Conservation (phyloP, 2,888 invertebrate genomes). For the Belgica antarctica region DNA sequence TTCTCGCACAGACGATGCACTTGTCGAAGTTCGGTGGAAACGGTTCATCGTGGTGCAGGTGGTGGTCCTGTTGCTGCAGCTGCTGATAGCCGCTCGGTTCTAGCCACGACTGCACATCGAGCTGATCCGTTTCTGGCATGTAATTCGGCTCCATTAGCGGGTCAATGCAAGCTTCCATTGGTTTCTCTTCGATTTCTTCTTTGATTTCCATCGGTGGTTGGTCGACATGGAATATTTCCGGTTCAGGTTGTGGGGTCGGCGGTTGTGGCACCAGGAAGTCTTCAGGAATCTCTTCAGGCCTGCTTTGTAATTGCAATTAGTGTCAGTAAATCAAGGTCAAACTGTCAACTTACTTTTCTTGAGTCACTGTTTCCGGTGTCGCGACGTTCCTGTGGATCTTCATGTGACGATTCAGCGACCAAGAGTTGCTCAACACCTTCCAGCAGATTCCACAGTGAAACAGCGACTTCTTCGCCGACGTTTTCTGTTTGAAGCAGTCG, state of each 20-base stretch:
- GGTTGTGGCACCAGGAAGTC: neutral
- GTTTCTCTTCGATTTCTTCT: slow-evolving; percentile 16
- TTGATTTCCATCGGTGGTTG: slow-evolving; percentile 3
- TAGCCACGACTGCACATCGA: slow-evolving; percentile 30
- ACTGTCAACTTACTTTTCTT: slow-evolving; percentile 33
- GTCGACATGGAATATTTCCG: slow-evolving; percentile 24
- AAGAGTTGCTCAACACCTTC: slow-evolving; percentile 46
- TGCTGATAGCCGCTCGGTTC: neutral
- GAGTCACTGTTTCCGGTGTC: slow-evolving; percentile 29
- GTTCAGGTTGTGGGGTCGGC: slow-evolving; percentile 1
- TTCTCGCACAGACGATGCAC: slow-evolving; percentile 48
- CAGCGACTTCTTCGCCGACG: slow-evolving; percentile 44
- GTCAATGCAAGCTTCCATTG: neutral
- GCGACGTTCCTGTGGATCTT: slow-evolving; percentile 45
- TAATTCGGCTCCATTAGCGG: neutral
- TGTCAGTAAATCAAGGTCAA: neutral
- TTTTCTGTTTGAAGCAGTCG: slow-evolving; percentile 42
- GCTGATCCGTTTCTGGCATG: slow-evolving; percentile 17
- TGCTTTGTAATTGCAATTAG: too few relatives aligned
- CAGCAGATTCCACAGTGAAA: slow-evolving; percentile 46
- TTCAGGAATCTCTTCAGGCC: slow-evolving; percentile 19
- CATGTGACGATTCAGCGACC: slow-evolving; percentile 46
- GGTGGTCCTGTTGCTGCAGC: neutral
- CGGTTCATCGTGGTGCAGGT: neutral
- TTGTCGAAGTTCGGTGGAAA: slow-evolving; percentile 35